Evolutionary conservation across 2,113 vertebrate species (phyloP).

Genomic region (Propithecus coquereli): DNA sequence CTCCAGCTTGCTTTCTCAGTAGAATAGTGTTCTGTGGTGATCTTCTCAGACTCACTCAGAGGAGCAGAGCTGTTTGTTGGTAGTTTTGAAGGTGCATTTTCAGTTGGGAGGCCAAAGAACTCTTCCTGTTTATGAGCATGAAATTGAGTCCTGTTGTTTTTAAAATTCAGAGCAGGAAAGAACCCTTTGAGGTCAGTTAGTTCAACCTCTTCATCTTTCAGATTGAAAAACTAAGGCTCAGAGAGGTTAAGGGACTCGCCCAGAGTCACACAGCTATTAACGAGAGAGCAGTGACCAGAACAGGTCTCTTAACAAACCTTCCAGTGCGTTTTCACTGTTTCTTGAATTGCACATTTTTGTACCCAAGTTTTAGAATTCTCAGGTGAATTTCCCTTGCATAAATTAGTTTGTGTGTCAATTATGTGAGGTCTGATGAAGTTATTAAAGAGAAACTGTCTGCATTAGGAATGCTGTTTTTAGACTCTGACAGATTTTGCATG

Average conservation of each 20-base stretch:
- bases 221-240: constrained; percentile 24
- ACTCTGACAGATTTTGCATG: not conserved
- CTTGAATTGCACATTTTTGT: not conserved
- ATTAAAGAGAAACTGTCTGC: not conserved
- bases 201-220: not conserved
- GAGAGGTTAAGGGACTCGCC: not conserved
- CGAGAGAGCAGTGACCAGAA: not conserved
- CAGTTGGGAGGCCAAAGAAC: constrained; percentile 8
- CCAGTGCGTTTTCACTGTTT: not conserved
- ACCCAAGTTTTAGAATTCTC: constrained; percentile 6
- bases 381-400: constrained; percentile 20
- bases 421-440: not conserved
- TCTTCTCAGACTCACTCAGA: not conserved
- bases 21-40: not conserved
- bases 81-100: not conserved
- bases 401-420: constrained; percentile 9
- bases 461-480: not conserved
- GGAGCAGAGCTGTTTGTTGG: not conserved
- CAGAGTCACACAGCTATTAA: not conserved
- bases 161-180: constrained; percentile 5
- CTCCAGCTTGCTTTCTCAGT: not conserved
- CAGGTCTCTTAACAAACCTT: not conserved
- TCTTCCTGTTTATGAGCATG: constrained; percentile 39
- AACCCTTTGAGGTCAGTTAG: not conserved
- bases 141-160: constrained; percentile 17